phyloP scores from a whole-genome alignment of 2,888 invertebrate genomes.

The Tillus elongatus region DNA sequence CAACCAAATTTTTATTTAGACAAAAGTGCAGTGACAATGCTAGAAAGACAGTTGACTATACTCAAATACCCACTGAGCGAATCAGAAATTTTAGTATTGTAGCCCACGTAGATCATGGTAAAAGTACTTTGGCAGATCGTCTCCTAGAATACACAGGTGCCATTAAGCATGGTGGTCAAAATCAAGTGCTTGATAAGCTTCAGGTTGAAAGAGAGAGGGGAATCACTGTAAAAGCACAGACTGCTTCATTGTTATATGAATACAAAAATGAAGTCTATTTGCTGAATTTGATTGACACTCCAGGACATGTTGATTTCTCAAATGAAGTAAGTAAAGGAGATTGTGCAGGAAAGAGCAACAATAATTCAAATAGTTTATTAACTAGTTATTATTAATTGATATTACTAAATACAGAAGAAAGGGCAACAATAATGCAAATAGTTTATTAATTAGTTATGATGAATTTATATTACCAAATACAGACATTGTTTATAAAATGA shows the following conservation, averaged over 20 bases:
- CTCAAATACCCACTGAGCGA: slow-evolving; percentile 41
- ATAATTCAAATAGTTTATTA: too few relatives aligned
- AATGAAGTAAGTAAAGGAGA: slow-evolving; percentile 67
- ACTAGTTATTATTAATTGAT: too few relatives aligned
- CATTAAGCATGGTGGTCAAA: slow-evolving; percentile 54
- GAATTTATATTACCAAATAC: too few relatives aligned
- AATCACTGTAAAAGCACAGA: slow-evolving; percentile 97
- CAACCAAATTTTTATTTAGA: too few relatives aligned
- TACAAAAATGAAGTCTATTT: slow-evolving; percentile 64
- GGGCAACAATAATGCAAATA: too few relatives aligned
- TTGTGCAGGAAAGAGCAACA: too few relatives aligned
- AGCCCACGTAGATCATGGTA: slow-evolving; percentile 99
- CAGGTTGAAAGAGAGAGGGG: slow-evolving; percentile 93
- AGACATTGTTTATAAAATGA: too few relatives aligned
- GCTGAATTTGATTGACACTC: slow-evolving; percentile 94
- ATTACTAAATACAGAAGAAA: too few relatives aligned
- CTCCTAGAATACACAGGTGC: slow-evolving; percentile 87
- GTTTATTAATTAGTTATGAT: too few relatives aligned
- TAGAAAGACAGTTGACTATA: too few relatives aligned
- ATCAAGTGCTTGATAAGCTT: slow-evolving; percentile 67
- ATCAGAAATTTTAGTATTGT: slow-evolving; percentile 95
- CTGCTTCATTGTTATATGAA: slow-evolving; percentile 75
- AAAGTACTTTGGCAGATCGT: slow-evolving; percentile 93
- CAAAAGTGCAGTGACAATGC: too few relatives aligned
- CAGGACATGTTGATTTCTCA: slow-evolving; percentile 96